Evolutionary conservation across 2,797 vertebrate genomes (phyloP).

Genomic region (Mormyrus hasselquistii): DNA sequence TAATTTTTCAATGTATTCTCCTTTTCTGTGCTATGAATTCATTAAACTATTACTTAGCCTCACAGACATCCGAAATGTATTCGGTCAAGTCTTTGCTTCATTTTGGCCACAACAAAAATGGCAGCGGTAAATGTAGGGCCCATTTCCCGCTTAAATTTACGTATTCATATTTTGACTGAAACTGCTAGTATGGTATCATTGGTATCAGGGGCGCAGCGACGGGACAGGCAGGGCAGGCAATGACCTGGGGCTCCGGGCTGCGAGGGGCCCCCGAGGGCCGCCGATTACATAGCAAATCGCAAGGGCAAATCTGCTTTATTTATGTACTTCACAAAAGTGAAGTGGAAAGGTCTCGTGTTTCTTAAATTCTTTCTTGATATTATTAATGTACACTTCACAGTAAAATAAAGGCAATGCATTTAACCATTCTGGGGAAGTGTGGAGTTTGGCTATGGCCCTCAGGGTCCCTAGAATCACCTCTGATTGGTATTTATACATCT

Average conservation of each 20-base stretch:
- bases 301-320: background rate
- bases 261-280: no score
- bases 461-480: background rate
- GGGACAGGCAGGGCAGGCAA: background rate
- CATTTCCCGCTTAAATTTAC: background rate
- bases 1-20: background rate
- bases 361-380: background rate
- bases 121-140: background rate
- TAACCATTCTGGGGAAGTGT: background rate
- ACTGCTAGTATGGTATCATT: no score
- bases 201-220: background rate
- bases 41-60: background rate
- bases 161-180: background rate
- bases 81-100: background rate
- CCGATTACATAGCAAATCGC: background rate
- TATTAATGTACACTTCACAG: background rate
- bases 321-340: background rate
- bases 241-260: background rate
- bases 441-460: background rate
- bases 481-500: background rate
- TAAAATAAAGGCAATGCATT: background rate
- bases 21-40: background rate
- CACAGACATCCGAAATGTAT: background rate
- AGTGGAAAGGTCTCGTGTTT: background rate
- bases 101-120: background rate